Conservation (phyloP, 1,140 invertebrate species). For the Philotrypesis tridentata region DNA sequence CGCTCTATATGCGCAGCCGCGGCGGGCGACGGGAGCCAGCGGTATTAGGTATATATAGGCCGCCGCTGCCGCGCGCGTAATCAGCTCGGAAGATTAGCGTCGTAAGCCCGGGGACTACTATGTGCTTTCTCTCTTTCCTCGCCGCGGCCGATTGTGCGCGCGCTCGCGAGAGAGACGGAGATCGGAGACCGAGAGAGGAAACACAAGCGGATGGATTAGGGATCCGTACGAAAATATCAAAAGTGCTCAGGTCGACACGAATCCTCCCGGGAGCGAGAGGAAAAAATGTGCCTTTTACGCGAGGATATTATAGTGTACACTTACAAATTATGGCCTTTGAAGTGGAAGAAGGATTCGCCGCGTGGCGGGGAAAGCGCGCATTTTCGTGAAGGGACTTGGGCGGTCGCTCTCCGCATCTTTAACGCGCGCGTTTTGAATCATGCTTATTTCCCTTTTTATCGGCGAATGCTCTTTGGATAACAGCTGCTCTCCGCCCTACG, state of each 20-base stretch:
- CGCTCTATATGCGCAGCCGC: too few species aligned
- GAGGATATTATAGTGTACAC: slow-evolving; percentile 14
- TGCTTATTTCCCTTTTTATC: not conserved
- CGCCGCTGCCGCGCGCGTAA: slow-evolving; percentile 52
- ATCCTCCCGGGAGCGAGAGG: not conserved
- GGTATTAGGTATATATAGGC: slow-evolving; percentile 52
- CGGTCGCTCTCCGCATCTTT: not conserved
- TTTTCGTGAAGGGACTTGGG: slow-evolving; percentile 11
- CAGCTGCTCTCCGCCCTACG: not conserved
- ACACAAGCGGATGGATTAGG: slow-evolving; percentile 29
- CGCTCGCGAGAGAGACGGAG: not conserved
- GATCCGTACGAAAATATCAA: slow-evolving; percentile 39
- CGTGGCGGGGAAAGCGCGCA: not conserved
- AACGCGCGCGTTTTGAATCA: not conserved
- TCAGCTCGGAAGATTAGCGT: slow-evolving; percentile 59
- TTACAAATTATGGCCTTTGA: slow-evolving; percentile 41
- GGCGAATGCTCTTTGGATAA: not conserved
- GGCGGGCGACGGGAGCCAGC: too few species aligned
- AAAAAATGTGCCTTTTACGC: not conserved
- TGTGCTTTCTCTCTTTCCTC: not conserved
- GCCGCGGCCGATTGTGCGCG: not conserved
- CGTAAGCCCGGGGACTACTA: slow-evolving; percentile 36
- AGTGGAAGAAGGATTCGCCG: not conserved
- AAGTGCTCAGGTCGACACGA: slow-evolving; percentile 13
- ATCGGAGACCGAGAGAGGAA: too few species aligned